Base-by-base conservation (phyloP, 2,888 invertebrate species). In the Bimastos eiseni region DNA sequence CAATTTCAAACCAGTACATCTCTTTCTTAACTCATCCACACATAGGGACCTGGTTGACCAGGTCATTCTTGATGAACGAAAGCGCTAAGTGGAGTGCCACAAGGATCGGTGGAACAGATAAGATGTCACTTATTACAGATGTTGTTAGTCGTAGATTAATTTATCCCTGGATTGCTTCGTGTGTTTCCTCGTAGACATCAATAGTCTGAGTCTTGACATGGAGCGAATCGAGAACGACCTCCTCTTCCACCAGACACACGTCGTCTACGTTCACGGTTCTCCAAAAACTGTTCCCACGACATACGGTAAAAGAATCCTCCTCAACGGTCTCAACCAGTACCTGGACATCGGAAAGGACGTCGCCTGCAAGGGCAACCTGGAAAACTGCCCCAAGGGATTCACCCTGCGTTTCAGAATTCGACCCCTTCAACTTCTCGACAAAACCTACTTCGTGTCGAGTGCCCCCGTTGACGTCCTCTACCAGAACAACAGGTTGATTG, bases 391-490 rank as follows among this genome's bases (percentile, higher is more conserved):
- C 24, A 93, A 94, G 36, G 95, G 95, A n/a, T 94, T 94, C 91
- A 94, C 94, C 0, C 41, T 94, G 83, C 92, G 94, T 17, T 91
- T 94, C 41, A 92, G 93, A 8, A 92, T 94, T 24, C 92, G 93
- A 89, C 94, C 94, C 0, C 92, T 93, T 8, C 89, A 91, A 3
- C 93, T 95, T 13, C 37, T 91, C 24, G 93, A 94, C 44, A 93
- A 93, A 89, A 94, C 93, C 92, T 94, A 94, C 91, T 93, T 94
- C 90, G 84, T 95, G 44, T 94, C 94, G 91, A 94, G 94, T 86
- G 94, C 93, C 88, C 94, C 94, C 0, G 91, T 94, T 19, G 93
- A 93, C 0, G 91, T 95, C 36, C 94, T 93, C 91, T 94, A 94
- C 92, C 91, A 93, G n/a, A 93, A 94, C 90, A 93, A 93, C 13